Base-by-base conservation (phyloP, 37 sponge, comb jelly and placozoan genomes). In the Cliona cf. orientalis region DNA sequence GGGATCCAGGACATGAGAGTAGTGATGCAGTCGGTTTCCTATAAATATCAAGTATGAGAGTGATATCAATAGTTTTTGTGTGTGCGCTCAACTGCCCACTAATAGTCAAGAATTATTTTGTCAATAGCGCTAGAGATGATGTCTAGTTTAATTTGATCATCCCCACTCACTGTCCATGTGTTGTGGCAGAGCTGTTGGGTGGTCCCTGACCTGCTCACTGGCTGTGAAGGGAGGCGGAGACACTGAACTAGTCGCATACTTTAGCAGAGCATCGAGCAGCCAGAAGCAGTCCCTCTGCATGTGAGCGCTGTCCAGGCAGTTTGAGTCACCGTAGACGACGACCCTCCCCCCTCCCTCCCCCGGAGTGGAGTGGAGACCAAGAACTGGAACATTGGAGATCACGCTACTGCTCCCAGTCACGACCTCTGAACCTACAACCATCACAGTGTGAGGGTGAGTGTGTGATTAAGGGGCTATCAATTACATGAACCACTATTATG, bases 291-390 rank as follows among this genome's bases (percentile, higher is more conserved):
- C 95, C 70, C 66, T 82, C 42, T 87, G 93, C 57, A 89, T 46
- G 93, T 97, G 96, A 42, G 93, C 91, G 58, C 86, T 88, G 73
- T 99, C 99, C 34, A 99, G 72, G 83, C 99, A 99, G 87, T 95
- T 95, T 9, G 97, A 97, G 84, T 99, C 99, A 19, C 97, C 97
- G 63, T 84, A 99, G 26, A 90, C 84, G 1, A 74, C 93, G 31
- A 99, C 68, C 17, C 91, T 77, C 0, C 99, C 97, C 6, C 95
- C 82, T 3, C 22, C 34, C 35, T 68, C 71, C 1, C 42, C n/a
- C 17, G 75, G 90, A 2, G 87, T 82, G 76, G 92, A 86, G 62
- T 97, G 89, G 29, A 97, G 57, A 0, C 93, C 98, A 29, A 97
- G 65, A 6, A 97, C 46, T 0, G 98, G 98, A 0, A 95, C 93